Base-by-base conservation (phyloP, 2,113 vertebrate genomes). In the Tragelaphus imberbis region DNA sequence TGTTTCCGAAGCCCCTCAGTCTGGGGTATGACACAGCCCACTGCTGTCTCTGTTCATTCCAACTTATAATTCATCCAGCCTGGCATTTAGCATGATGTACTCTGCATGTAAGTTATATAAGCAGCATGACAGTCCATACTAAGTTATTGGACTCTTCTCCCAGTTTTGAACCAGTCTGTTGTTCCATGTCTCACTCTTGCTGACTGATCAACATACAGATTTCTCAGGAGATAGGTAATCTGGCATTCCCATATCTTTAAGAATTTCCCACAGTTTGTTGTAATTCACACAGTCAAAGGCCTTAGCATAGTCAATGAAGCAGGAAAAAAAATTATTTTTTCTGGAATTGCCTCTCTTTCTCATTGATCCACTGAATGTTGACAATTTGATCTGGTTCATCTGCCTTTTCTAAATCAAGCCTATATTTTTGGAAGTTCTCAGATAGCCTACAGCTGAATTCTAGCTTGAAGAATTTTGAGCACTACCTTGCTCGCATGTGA, bases 391-490 rank as follows among this genome's bases (percentile, higher is more conserved):
- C 63, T 2, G 7, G 1, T n/a, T 65, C 6, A 30, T 30, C 12
- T 59, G 4, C 58, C 59, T 63, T 30, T 63, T 63, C 59, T 8
- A 33, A 4, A 16, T 2, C 30, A 33, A 8, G 1, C 15, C 7
- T 65, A 8, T n/a, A n/a, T 0, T 3, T 16, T 15, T 65, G 63
- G 30, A 65, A 65, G 2, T 17, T 65, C 6, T 17, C 2, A 0
- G 6, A 16, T 65, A 30, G 16, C 2, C 15, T 33, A 15, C 14
- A 0, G 0, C 14, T 16, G 63, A 33, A 16, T 0, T 3, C 6
- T 8, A 7, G 4, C 63, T n/a, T 65, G 15, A 17, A 65, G 30
- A 6, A 65, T 65, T 16, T 65, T 33, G 6, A 65, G 12, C 11
- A 61, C 12, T 6, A 28, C 59, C 14, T 65, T 65, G 28, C 61